Base-by-base conservation (phyloP, 2,113 vertebrate species). In the Leptodactylus fuscus region DNA sequence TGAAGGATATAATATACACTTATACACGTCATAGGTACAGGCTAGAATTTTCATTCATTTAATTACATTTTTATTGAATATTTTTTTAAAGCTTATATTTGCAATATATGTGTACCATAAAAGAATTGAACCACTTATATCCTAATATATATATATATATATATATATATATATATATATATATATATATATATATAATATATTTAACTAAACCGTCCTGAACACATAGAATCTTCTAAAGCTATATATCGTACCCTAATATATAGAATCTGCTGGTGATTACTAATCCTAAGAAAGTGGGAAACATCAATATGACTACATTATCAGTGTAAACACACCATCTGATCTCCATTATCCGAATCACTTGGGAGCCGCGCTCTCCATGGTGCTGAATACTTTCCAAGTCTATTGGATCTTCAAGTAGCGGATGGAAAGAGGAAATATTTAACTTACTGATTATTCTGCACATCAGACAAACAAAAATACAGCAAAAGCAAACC, bases 261-360 rank as follows among this genome's bases (percentile, higher is more conserved):
- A 62, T 60, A 62, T 75, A 58, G 69, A 70, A 48, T 58, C 38
- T 41, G 44, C 44, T 18, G 5, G 70, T 20, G 38, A 75, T 58
- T 55, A 73, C 32, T 55, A 53, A 58, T 74, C 48, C 70, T 32
- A 34, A n/a, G 70, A 62, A 62, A 75, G 51, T 60, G 34, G 16
- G n/a, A 55, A 46, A 75, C 70, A 83, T 83, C 70, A 83, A 83
- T 83, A 46, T 60, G 53, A 75, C 70, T 60, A 46, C 70, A 62
- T 62, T 74, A 83, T 74, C 49, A 58, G 49, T 75, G 69, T 75
- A 83, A 83, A 20, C 81, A 62, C 38, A 62, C 67, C 81, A 83
- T 32, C 53, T 75, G 51, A 83, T 83, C 70, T 83, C 53, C 70
- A 83, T 75, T 83, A 75, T 60, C 62, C 27, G 48, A 46, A 62